Conservation (phyloP, 2,797 vertebrate genomes). For the Chlorospingus flavigularis region DNA sequence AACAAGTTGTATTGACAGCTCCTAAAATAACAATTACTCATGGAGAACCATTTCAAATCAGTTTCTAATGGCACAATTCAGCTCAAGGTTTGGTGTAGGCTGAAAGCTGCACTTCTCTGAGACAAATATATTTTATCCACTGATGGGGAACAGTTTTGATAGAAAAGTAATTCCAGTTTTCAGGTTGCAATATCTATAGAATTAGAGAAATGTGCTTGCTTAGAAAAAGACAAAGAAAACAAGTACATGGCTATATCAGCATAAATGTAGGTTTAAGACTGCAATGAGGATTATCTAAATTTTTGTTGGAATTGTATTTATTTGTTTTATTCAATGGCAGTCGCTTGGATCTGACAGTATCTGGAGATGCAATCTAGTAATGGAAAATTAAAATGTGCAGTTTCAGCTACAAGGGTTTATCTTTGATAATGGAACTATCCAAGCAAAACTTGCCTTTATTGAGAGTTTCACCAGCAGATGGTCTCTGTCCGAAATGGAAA, state of each 20-base stretch:
- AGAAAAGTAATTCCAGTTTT: not conserved
- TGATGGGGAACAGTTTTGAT: not conserved
- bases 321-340: not conserved
- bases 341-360: not conserved
- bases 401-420: not conserved
- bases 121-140: not conserved
- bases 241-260: not conserved
- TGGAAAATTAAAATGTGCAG: slow-evolving; percentile 24
- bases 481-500: not conserved
- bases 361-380: not conserved
- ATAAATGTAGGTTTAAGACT: not conserved
- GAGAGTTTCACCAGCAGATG: not conserved
- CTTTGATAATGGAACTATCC: not conserved
- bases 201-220: not conserved
- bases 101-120: not conserved
- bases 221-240: not conserved
- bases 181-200: not conserved
- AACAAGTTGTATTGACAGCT: not conserved
- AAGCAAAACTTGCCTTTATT: not conserved
- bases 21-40: not conserved
- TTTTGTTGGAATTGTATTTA: not conserved
- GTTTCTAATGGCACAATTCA: not conserved
- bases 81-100: not conserved
- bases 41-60: not conserved
- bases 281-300: not conserved